Evolutionary conservation across 1,140 invertebrate species (phyloP).

Genomic region (fruit fly (Drosophila melanogaster)): DNA sequence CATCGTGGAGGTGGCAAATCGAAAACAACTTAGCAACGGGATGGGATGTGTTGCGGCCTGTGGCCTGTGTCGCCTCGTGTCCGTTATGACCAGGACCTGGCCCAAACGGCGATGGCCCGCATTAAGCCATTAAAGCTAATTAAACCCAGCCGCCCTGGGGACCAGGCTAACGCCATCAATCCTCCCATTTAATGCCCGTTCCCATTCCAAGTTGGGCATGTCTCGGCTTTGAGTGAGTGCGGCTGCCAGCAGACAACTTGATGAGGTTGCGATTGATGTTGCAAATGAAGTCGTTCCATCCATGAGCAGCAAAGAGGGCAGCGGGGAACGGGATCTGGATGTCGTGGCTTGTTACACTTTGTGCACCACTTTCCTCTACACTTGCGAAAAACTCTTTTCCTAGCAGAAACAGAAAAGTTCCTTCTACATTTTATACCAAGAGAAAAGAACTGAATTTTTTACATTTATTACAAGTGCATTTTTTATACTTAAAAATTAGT

Average conservation of each 20-base stretch:
- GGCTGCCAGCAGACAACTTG: conserved; percentile 48
- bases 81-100: conserved; percentile 22
- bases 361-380: conserved; percentile 1
- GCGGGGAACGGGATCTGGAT: neutral
- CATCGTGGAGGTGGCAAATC: conserved; percentile 28
- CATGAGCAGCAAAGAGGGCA: conserved; percentile 13
- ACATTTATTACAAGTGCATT: too few relatives aligned
- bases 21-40: conserved; percentile 21
- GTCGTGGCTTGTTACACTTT: conserved; percentile 9
- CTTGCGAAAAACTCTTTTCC: conserved; percentile 2
- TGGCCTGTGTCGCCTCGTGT: conserved; percentile 21
- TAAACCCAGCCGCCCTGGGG: conserved; percentile 41
- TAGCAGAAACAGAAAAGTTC: too few relatives aligned
- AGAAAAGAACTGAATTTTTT: too few relatives aligned
- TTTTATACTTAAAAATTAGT: too few relatives aligned
- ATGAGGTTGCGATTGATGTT: conserved; percentile 70
- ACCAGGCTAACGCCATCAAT: conserved; percentile 5
- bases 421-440: too few relatives aligned
- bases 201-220: conserved; percentile 6
- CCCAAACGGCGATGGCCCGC: conserved; percentile 29
- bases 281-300: conserved; percentile 61
- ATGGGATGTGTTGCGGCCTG: neutral
- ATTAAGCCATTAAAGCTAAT: conserved; percentile 79
- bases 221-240: conserved; percentile 66
- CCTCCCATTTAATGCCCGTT: neutral